Base-by-base conservation (phyloP, 2,888 invertebrate genomes). In the Parnassius apollo region DNA sequence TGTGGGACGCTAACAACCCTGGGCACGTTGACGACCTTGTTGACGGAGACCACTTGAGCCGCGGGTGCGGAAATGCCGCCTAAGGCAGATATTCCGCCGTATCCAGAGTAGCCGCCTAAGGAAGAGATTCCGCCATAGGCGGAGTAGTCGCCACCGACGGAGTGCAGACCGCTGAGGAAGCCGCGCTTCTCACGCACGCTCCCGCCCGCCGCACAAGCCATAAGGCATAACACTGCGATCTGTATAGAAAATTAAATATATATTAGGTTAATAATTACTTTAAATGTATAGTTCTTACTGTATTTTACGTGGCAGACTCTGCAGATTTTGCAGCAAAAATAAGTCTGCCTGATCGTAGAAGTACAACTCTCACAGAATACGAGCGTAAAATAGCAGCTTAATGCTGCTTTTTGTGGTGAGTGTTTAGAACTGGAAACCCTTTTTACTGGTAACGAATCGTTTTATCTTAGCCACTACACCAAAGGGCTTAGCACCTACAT, bases 11-110 rank as follows among this genome's bases (percentile, higher is more conserved):
- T 67, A 60, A 81, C 70, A 59, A 75, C 76, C 61, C 73, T 77
- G 68, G 77, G 76, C 42, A 78, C 78, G 72, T 76, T 77, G 62
- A 80, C 76, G 45, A 78, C 75, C 68, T 75, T 77, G 66, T 75
- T 71, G 69, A 77, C 74, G 65, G 75, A 67, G 70, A 79, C 68
- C 65, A 79, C 71, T 69, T 73, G 74, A n/a, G 75, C 66, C 65
- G 71, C 68, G 66, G 78, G 70, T 52, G 69, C 73, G 42, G 69
- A 68, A 56, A 62, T 69, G 59, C 42, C 65, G 62, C 18, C 18
- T 18, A 18, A 18, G 18, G 18, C 18, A 18, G 18, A 18, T 45
- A 48, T 42, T 18, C 18, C 18, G 18, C 18, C 18, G 18, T 18
- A 18, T 18, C 18, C 18, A 1, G 18, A 18, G 18, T 18, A 18